These are phyloP conservation scores for Colaptes auratus DNA, from an alignment of 2,113 vertebrate genomes.

Conservation along the genomic window DNA sequence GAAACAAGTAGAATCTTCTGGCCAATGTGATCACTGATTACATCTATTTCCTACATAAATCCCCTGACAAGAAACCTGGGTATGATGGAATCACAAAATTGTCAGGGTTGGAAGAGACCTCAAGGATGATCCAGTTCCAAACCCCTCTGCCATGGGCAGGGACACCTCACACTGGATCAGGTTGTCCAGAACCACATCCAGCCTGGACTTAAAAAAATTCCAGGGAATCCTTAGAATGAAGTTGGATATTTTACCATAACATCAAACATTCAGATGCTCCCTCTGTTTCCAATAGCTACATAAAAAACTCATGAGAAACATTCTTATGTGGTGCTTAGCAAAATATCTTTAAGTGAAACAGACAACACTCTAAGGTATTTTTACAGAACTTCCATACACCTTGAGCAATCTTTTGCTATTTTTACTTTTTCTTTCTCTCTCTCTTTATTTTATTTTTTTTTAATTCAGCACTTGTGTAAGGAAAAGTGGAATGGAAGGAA, in stretches of 20 bases:
- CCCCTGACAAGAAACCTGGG: not conserved
- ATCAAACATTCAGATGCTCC: not conserved
- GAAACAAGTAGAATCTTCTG: not conserved
- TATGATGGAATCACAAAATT: not conserved
- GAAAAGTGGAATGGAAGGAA: not conserved
- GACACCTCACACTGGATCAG: too few relatives aligned
- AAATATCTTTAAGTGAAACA: not conserved
- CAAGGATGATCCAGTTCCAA: too few relatives aligned
- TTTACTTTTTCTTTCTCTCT: not conserved
- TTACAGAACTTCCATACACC: not conserved
- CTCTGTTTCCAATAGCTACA: not conserved
- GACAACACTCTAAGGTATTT: not conserved
- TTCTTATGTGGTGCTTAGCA: not conserved
- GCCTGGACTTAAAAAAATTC: too few relatives aligned
- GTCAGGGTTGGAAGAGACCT: too few relatives aligned
- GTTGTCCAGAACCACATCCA: too few relatives aligned
- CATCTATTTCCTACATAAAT: not conserved
- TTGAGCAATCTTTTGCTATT: not conserved
- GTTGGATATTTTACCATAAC: not conserved
- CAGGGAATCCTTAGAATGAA: not conserved
- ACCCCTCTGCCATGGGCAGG: too few relatives aligned
- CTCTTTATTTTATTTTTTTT: not conserved
- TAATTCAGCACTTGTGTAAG: not conserved
- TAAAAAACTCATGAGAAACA: not conserved
- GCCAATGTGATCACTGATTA: not conserved